Base-by-base conservation (phyloP, 2,113 vertebrate species). In the Python bivittatus region DNA sequence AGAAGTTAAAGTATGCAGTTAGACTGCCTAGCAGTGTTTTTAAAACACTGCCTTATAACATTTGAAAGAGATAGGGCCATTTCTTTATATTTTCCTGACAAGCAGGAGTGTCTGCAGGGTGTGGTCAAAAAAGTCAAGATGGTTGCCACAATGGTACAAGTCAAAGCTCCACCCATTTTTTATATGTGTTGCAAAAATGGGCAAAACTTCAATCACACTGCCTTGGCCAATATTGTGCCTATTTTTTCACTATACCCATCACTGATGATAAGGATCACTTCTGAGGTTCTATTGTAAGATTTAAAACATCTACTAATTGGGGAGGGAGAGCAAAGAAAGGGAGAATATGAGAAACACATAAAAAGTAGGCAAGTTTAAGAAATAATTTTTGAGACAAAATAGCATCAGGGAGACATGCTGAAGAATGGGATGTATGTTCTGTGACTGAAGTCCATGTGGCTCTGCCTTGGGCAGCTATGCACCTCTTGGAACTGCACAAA, bases 1-100 rank as follows among this genome's bases (percentile, higher is more conserved):
- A 94, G 97, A 97, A 95, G 95, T 96, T 97, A 97, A 97, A 96
- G 97, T 96, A 97, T 95, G 96, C 93, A 97, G 96, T 97, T 97
- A 96, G 90, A 33, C 83, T 83, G 93, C 94, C 92, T 93, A 96
- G 94, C 96, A 93, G 64, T 94, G 0, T n/a, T 56, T 60, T 52
- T 44, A 52, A 42, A 48, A 8, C 52, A 88, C 91, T 95, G 93
- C 1, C 86, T 94, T 88, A 84, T 48, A 6, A 22, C 79, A 93
- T 53, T 61, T 94, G 85, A 68, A 68, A 57, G 54, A 6, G n/a
- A 20, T 29, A 86, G 1, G n/a, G 91, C 60, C n/a, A 15, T 54
- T 88, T 13, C 2, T 83, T 90, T 12, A 56, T 22, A 15, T 61
- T 84, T 84, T 84, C 68, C 68, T 79, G 68, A 79, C 68, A 79